Base-by-base conservation (phyloP, 1,140 invertebrate genomes). In the Samia ricini region DNA sequence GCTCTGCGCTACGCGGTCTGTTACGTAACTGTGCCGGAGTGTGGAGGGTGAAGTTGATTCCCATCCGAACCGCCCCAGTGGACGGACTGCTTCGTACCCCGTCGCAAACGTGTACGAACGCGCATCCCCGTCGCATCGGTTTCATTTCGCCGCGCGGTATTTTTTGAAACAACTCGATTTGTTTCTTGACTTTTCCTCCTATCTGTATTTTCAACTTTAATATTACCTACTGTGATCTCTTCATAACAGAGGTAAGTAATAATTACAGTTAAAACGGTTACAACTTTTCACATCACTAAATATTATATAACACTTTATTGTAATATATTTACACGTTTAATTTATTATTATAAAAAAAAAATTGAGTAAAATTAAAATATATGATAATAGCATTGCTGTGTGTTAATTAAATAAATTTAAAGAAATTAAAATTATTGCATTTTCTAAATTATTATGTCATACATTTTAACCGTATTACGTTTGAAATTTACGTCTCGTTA, bases 11-110 rank as follows among this genome's bases (percentile, higher is more conserved):
- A 81, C 82, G 71, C 75, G 70, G 76, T 67, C 64, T 49, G 77
- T 86, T 84, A 86, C 67, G 64, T 87, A 87, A 88, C 73, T 65
- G 63, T 66, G 67, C 71, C 66, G 72, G 76, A 80, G 82, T 76
- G 72, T 67, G 72, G 76, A 80, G 82, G 78, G 77, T 74, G 77
- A 79, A 74, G 76, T 72, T 64, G 70, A 86, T 72, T 86, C 73
- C 74, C 70, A 77, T 52, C 75, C 72, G 72, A 77, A 72, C 73
- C 75, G 79, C 77, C 76, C 72, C 72, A 60, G 79, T 72, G 84
- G 52, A 68, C 81, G 83, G 82, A 65, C 72, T 66, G 76, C 66
- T 62, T 33, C 26, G 60, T 21, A 26, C 23, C 60, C 66, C 67
- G 51, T 23, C 54, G 57, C 59, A 56, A 56, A 49, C 24, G 26